Evolutionary conservation across 2,113 vertebrate genomes (phyloP), one percentile per base, ranked within the genome.

Genomic region (Trachemys scripta): DNA sequence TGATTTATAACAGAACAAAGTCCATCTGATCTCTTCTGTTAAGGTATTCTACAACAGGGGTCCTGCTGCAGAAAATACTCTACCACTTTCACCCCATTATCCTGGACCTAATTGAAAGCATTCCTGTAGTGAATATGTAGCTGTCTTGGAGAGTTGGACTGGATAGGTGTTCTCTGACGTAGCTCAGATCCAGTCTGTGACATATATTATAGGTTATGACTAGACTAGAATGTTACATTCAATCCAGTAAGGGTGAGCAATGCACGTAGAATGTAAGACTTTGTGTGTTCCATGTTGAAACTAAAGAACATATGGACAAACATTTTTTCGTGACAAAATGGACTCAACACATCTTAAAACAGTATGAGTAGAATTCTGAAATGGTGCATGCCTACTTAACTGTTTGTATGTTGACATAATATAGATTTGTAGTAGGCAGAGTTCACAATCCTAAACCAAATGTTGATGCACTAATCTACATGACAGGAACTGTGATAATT

Each of bases 361-460:
- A 84, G 7, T n/a, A 47, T 79, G 62, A 92, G 29, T 90, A 2
- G 51, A 88, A 27, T 78, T 95, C 79, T 96, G 79, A 95, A 97
- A 96, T 95, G 89, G 87, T 93, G 90, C 85, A 94, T 96, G 65
- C 90, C 96, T 95, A 53, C 72, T 96, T 96, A 94, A 90, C 89
- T 79, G 95, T 97, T 96, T 96, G 81, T 96, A 95, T 96, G 96
- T 96, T 97, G 97, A 88, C 93, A 91, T 89, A 90, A 90, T 80
- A 92, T 83, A 82, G 96, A 97, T 97, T 97, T 97, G 94, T 93
- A 97, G 93, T 84, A 88, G 95, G 94, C 97, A 96, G 93, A 97
- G 96, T 97, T 97, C 96, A 97, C 97, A 97, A 91, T 97, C 96
- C 97, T 92, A 85, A 93, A 97, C 93, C 7, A 0, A 94, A 92